These are phyloP conservation scores for Conops quadrifasciatus DNA, from an alignment of 2,888 invertebrate species.

Conservation along the genomic window DNA sequence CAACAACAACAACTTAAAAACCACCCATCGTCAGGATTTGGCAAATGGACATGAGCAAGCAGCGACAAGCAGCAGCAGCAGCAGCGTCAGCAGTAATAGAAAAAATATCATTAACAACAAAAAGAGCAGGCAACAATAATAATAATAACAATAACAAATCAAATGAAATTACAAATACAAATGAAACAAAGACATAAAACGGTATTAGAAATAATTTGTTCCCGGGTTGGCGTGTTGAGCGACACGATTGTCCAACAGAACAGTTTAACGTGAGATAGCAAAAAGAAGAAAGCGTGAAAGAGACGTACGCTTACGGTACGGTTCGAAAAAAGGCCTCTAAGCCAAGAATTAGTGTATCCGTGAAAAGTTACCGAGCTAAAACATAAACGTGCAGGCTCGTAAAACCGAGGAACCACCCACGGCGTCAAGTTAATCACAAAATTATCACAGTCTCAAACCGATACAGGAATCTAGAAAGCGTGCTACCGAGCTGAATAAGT, in stretches of 20 bases:
- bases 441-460: conserved; percentile 30
- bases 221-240: conserved; percentile 11
- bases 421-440: conserved; percentile 36
- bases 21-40: no score
- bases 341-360: neutral
- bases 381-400: no score
- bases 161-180: conserved; percentile 52
- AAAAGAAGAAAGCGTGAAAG: neutral
- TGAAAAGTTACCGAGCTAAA: no score
- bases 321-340: neutral
- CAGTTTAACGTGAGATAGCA: neutral
- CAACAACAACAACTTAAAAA: conserved; percentile 29
- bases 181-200: conserved; percentile 54
- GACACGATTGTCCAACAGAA: neutral
- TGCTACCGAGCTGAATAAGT: neutral
- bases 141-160: conserved; percentile 42
- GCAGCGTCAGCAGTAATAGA: conserved; percentile 21
- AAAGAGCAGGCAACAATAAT: no score
- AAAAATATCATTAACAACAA: no score
- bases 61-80: conserved; percentile 33
- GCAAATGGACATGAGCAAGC: no score
- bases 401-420: conserved; percentile 38
- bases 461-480: neutral
- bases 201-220: conserved; percentile 47
- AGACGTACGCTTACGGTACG: neutral